These are phyloP conservation scores for Rutpela maculata DNA, from an alignment of 2,888 invertebrate genomes.

Conservation along the genomic window DNA sequence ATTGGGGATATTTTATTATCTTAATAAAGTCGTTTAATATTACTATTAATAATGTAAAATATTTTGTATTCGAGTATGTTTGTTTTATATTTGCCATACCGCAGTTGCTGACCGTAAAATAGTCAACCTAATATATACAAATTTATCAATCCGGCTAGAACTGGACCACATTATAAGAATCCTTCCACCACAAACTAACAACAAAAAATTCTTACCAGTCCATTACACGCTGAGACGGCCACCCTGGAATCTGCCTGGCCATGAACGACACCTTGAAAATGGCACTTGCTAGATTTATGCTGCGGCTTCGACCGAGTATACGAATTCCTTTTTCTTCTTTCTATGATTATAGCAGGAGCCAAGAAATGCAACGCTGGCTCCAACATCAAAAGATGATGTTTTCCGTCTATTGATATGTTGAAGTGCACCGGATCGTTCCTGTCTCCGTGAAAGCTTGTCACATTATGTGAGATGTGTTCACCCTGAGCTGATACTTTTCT, in stretches of 20 bases:
- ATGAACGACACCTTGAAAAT: constrained; percentile 85
- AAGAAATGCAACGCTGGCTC: constrained; percentile 81
- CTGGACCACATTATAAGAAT: too few relatives aligned
- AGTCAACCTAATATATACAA: too few relatives aligned
- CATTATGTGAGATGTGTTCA: constrained; percentile 63
- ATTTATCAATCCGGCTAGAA: too few relatives aligned
- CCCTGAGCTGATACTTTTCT: constrained; percentile 79
- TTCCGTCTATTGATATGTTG: constrained; percentile 72
- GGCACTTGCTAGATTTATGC: constrained; percentile 80
- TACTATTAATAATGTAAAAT: too few relatives aligned
- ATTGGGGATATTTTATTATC: too few relatives aligned
- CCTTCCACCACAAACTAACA: neutral
- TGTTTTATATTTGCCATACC: too few relatives aligned
- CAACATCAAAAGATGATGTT: constrained; percentile 71
- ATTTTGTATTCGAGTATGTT: too few relatives aligned
- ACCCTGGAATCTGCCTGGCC: constrained; percentile 83
- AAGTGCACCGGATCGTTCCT: constrained; percentile 75
- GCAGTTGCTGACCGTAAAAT: too few relatives aligned
- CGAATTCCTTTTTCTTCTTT: constrained; percentile 78
- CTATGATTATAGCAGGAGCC: constrained; percentile 83
- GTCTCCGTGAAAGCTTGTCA: constrained; percentile 77
- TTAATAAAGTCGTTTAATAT: too few relatives aligned
- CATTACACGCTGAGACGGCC: constrained; percentile 88
- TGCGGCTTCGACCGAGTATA: constrained; percentile 76
- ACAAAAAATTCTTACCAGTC: constrained; percentile 81